Evolutionary conservation across 2,888 invertebrate genomes (phyloP), one percentile per base, ranked within the genome.

Genomic region (Dasysyrphus tricinctus): DNA sequence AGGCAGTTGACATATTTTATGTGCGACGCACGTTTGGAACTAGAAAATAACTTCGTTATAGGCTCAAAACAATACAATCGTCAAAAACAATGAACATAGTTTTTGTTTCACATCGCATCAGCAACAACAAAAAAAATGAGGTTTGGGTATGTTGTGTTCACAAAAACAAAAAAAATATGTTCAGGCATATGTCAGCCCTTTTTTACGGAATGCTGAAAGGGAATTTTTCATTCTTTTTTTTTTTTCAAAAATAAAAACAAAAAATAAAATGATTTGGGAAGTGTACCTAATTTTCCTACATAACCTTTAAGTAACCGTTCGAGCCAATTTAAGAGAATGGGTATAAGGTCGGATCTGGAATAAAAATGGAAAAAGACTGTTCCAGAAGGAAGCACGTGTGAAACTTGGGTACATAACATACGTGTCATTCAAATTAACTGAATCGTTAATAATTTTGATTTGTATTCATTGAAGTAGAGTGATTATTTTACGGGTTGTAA

Each of bases 11-110:
- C 51, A 67, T 51, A 37, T n/a, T 39, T 42, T 59, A 59, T 19
- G 19, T 29, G 65, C 16, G 16, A 11, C 44, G 12, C 4, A 37
- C 42, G n/a, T 47, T 47, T 47, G 14, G 0, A 24, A 37, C 14
- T 19, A 67, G 24, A 19, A 67, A 67, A 51, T 67, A 67, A 51
- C 49, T 67, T 67, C n/a, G 34, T 67, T 37, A 24, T 24, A 24
- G 9, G 14, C 49, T 51, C 37, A 24, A 24, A 67, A 24, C 67
- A 51, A 51, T 37, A 51, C 51, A 37, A 51, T 67, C 37, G 34
- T 37, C 37, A 51, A 67, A 51, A 67, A 67, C 67, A 67, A 51
- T 67, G 19, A 49, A 24, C 67, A 51, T 51, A 65, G 29, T 67
- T 34, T 49, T 67, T 34, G 44, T 67, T 49, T 47, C 49, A 19